Base-by-base conservation (phyloP, 2,888 invertebrate species). In the Cantharis nigra region DNA sequence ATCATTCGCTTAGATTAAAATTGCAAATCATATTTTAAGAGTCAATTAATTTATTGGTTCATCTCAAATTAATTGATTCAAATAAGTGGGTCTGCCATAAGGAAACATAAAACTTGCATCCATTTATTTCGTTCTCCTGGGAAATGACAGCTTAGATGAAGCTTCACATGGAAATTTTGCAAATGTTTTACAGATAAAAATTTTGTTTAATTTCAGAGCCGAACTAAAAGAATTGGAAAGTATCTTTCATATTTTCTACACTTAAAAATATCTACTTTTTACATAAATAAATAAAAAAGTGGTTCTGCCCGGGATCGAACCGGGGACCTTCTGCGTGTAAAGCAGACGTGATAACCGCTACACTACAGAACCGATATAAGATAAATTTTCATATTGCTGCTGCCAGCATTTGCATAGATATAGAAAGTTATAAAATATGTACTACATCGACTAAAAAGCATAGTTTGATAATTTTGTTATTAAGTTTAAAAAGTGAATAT, bases 221-320 rank as follows among this genome's bases (percentile, higher is more conserved):
- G 33, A 33, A 33, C 5, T 13, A 13, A 13, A 33, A n/a, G n/a
- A n/a, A n/a, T n/a, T n/a, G n/a, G n/a, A n/a, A n/a, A n/a, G n/a
- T n/a, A n/a, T n/a, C n/a, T n/a, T n/a, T n/a, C n/a, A n/a, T n/a
- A n/a, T n/a, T n/a, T n/a, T n/a, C n/a, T n/a, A n/a, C n/a, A n/a
- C n/a, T n/a, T n/a, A n/a, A n/a, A n/a, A n/a, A n/a, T n/a, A n/a
- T n/a, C n/a, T n/a, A n/a, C n/a, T n/a, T n/a, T n/a, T n/a, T n/a
- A n/a, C n/a, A n/a, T n/a, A n/a, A n/a, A n/a, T 49, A n/a, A 49
- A 49, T 49, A 81, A 80, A 75, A 30, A 78, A 81, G 30, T 88
- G 88, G 88, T 88, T 88, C 87, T 87, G 87, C 87, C 88, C 88
- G 88, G 88, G 88, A 86, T 88, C 87, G 88, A 88, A 88, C 88